Evolutionary conservation across 2,797 vertebrate species (phyloP), one percentile per base, ranked within the genome.

Genomic region (Pelobates cultripes): DNA sequence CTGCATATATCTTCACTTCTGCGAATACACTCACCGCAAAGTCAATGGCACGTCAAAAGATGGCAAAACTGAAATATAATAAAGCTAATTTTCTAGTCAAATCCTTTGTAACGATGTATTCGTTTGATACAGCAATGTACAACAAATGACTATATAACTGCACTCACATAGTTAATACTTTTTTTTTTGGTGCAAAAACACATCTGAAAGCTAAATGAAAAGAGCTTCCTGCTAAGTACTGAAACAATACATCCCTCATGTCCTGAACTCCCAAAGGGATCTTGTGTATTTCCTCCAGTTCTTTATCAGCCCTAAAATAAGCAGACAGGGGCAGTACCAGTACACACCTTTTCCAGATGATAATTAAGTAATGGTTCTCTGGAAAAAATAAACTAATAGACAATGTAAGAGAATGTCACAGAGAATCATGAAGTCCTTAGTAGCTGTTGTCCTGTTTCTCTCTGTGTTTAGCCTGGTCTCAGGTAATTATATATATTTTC

Each of bases 281-380:
- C 89, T 86, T 89, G 84, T 90, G 90, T 88, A 91, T 95, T 96
- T 96, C 96, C 97, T 95, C 90, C 90, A 79, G 91, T 93, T 94
- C 93, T 94, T 94, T 96, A 95, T 95, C 94, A 91, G 93, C 91
- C 92, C 91, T 93, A 91, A 93, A 96, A 96, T 95, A 95, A 96
- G 94, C 92, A 93, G 88, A 90, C 88, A 90, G 90, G 91, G 86
- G 90, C 78, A 85, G 90, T 41, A 89, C 85, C 89, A 84, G 87
- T 73, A 78, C 91, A 92, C 90, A 95, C 92, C 93, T 94, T 94
- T 92, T 91, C 91, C 92, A 91, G 88, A 87, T 86, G 86, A 89
- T 92, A 89, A 86, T 86, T 87, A 86, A 80, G 85, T 83, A 87
- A 84, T 83, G 85, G 83, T 85, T 85, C 80, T 61, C 85, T 79